A percentile compares a stretch with the other conserved stretches of the same genome.
Evolutionary conservation across 2,888 invertebrate species (phyloP).

Genomic region (Ochropleura leucogaster): DNA sequence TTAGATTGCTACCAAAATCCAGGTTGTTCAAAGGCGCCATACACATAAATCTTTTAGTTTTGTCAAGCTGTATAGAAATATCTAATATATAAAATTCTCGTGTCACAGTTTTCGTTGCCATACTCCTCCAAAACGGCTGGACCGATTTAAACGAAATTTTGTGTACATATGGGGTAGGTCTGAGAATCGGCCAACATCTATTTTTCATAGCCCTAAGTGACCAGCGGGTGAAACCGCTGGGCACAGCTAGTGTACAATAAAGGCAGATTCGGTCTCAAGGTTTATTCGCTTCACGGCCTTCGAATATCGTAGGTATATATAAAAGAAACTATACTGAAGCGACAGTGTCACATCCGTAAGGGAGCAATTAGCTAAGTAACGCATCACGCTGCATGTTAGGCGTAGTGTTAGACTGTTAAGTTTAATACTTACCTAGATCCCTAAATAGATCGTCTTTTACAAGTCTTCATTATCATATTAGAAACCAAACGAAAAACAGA

Average conservation of each 20-base stretch:
- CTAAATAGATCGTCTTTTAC: slow-evolving; percentile 6
- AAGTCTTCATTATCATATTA: background rate
- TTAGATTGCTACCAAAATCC: slow-evolving; percentile 19
- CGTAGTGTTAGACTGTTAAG: background rate
- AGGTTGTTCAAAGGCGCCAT: slow-evolving; percentile 6
- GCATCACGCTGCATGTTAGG: background rate
- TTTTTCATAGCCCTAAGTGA: no score
- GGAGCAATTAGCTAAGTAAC: slow-evolving; percentile 25
- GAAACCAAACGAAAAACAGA: background rate
- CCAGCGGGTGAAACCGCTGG: no score
- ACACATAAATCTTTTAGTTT: slow-evolving; percentile 5
- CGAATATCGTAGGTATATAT: slow-evolving; percentile 2
- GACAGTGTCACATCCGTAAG: slow-evolving; percentile 15
- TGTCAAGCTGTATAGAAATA: slow-evolving; percentile 8
- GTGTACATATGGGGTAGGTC: no score
- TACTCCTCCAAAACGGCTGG: no score
- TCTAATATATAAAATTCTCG: no score
- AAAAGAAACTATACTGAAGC: slow-evolving; percentile 39
- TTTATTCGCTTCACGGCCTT: slow-evolving; percentile 26
- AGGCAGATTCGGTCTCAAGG: slow-evolving; percentile 11
- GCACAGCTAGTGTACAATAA: no score
- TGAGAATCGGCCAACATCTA: no score
- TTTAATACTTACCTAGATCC: background rate
- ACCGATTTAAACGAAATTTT: no score
- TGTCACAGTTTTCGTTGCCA: no score